Percentiles rank a stretch among this genome's conserved stretches.
phyloP scores from a whole-genome alignment of 2,888 invertebrate species.

The Philopedon plagiatum region DNA sequence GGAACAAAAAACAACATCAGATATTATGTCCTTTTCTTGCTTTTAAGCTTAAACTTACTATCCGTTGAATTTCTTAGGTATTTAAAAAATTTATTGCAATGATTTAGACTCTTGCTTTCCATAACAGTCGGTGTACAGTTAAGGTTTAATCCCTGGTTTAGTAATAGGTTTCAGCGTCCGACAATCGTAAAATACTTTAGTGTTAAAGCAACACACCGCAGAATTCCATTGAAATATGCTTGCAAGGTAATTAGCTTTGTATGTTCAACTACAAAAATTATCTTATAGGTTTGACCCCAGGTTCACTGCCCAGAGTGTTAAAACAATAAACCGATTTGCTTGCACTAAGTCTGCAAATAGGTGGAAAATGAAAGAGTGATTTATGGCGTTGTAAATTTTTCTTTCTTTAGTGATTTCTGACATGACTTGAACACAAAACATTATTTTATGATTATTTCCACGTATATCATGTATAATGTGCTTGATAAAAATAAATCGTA shows the following conservation, averaged over 20 bases:
- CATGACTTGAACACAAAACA: background rate
- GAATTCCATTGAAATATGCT: background rate
- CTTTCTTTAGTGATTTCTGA: background rate
- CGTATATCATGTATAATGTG: background rate
- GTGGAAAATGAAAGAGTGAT: conserved; percentile 17
- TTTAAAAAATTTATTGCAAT: too few species aligned
- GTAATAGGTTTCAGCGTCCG: background rate
- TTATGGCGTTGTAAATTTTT: conserved; percentile 3
- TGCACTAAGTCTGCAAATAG: conserved; percentile 1
- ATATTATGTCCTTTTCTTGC: too few species aligned
- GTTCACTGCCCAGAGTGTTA: conserved; percentile 8
- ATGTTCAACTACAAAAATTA: background rate
- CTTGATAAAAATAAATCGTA: too few species aligned
- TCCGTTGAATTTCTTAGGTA: too few species aligned
- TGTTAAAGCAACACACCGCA: background rate
- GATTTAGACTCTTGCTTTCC: too few species aligned
- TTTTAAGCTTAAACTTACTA: too few species aligned
- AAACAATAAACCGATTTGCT: conserved; percentile 7
- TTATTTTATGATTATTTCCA: background rate
- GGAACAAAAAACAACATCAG: too few species aligned
- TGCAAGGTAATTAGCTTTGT: background rate
- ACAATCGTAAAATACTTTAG: background rate
- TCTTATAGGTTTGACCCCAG: background rate
- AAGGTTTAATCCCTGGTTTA: too few species aligned
- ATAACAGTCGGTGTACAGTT: too few species aligned